Percentiles rank a stretch among this genome's conserved stretches.
These are phyloP conservation scores for Chloroclysta siterata DNA, from an alignment of 2,888 invertebrate species.

Conservation along the genomic window DNA sequence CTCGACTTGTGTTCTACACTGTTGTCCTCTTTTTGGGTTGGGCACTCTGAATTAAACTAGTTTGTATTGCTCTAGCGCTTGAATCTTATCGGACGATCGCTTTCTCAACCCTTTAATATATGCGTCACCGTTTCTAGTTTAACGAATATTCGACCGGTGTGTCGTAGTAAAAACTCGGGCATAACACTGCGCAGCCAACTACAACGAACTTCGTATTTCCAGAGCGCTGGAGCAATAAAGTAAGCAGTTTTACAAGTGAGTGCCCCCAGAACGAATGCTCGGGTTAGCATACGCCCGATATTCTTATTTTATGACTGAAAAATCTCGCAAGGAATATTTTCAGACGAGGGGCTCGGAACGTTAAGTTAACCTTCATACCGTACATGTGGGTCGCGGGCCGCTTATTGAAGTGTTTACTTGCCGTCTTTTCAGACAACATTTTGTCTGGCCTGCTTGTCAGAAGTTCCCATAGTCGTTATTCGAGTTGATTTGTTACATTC, in stretches of 20 bases:
- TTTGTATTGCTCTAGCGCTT: constrained; percentile 73
- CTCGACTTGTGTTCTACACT: constrained; percentile 74
- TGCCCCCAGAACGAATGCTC: constrained; percentile 69
- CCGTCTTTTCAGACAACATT: constrained; percentile 47
- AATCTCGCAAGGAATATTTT: constrained; percentile 60
- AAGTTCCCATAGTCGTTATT: constrained; percentile 70
- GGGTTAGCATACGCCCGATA: constrained; percentile 69
- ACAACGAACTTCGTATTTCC: constrained; percentile 65
- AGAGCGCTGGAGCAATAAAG: constrained; percentile 71
- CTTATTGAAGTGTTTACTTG: constrained; percentile 46
- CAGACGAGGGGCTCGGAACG: constrained; percentile 42
- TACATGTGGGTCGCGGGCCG: constrained; percentile 32
- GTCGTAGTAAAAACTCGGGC: constrained; percentile 54
- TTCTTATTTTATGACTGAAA: constrained; percentile 71
- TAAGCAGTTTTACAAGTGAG: constrained; percentile 77
- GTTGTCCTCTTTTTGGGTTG: constrained; percentile 69
- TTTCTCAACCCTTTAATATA: constrained; percentile 79
- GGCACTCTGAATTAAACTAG: constrained; percentile 73
- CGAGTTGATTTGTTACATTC: constrained; percentile 68
- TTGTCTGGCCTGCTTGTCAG: constrained; percentile 59
- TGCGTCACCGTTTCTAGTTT: constrained; percentile 69
- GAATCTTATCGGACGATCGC: constrained; percentile 76
- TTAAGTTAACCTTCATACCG: constrained; percentile 40
- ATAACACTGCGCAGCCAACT: constrained; percentile 57
- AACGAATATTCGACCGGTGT: constrained; percentile 57